Conservation (phyloP, 2,797 vertebrate genomes). For the Pelodytes ibericus region DNA sequence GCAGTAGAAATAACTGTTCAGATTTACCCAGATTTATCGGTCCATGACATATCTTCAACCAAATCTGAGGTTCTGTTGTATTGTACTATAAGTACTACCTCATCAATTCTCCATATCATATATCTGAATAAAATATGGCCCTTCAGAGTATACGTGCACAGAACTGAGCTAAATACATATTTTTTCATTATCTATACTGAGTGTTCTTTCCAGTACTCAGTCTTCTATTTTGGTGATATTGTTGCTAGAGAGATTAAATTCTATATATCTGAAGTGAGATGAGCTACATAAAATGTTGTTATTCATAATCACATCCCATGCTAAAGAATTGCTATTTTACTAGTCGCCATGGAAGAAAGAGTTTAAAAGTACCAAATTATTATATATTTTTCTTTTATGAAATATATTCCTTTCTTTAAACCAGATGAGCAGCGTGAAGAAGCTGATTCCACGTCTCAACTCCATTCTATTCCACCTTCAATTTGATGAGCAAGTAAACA, state of each 20-base stretch:
- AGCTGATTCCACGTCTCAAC: conserved; percentile 87
- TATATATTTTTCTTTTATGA: conserved; percentile 61
- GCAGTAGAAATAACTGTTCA: too few relatives aligned
- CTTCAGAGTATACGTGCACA: too few relatives aligned
- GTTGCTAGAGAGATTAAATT: not conserved
- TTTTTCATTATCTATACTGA: too few relatives aligned
- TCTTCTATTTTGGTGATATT: not conserved
- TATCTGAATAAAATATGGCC: too few relatives aligned
- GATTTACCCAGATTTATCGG: too few relatives aligned
- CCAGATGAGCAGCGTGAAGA: conserved; percentile 94
- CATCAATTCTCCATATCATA: too few relatives aligned
- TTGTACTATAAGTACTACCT: too few relatives aligned
- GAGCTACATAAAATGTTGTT: conserved; percentile 4
- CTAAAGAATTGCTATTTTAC: conserved; percentile 27
- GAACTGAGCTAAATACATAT: too few relatives aligned
- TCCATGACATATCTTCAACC: too few relatives aligned
- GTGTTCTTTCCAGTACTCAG: too few relatives aligned
- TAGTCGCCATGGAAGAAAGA: too few relatives aligned
- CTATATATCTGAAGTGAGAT: conserved; percentile 18
- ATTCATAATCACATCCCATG: conserved; percentile 31
- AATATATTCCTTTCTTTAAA: conserved; percentile 68
- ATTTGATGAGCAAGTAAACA: conserved; percentile 95
- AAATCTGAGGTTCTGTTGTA: too few relatives aligned
- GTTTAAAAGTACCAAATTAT: conserved; percentile 62
- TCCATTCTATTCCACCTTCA: conserved; percentile 96